phyloP scores from a whole-genome alignment of 2,113 vertebrate species.

The Callorhinus ursinus region DNA sequence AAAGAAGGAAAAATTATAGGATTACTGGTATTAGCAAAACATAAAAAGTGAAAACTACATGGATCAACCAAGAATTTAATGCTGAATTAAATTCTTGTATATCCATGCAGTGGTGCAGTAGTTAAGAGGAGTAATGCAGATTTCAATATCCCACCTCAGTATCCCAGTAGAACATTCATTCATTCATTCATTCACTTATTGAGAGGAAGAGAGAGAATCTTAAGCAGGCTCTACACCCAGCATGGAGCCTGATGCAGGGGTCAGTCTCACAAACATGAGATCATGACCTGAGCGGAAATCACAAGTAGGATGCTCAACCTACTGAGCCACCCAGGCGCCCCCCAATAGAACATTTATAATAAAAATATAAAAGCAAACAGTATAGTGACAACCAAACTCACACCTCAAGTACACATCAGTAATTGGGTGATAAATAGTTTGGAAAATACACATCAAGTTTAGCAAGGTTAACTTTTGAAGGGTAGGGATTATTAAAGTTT shows the following conservation, averaged over 20 bases:
- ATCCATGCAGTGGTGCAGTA: neutral
- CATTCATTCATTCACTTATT: neutral
- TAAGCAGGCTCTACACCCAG: neutral
- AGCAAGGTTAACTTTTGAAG: neutral
- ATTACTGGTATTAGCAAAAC: neutral
- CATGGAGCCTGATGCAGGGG: neutral
- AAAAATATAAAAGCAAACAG: neutral
- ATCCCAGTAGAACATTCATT: neutral
- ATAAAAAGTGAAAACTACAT: neutral
- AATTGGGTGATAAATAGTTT: neutral
- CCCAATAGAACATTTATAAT: neutral
- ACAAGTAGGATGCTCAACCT: neutral
- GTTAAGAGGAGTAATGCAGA: neutral
- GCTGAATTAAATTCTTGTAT: neutral
- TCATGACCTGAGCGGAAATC: neutral
- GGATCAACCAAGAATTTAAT: neutral
- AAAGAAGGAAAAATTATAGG: neutral
- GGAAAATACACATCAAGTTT: neutral
- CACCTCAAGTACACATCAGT: neutral
- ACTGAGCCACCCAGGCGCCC: neutral
- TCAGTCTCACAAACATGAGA: neutral
- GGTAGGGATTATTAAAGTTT: neutral
- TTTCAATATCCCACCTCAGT: neutral
- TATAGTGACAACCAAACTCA: neutral
- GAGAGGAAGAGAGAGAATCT: neutral